Percentiles rank a stretch among this genome's conserved stretches.
Conservation (phyloP, 2,113 vertebrate genomes). For the Odocoileus hemionus region DNA sequence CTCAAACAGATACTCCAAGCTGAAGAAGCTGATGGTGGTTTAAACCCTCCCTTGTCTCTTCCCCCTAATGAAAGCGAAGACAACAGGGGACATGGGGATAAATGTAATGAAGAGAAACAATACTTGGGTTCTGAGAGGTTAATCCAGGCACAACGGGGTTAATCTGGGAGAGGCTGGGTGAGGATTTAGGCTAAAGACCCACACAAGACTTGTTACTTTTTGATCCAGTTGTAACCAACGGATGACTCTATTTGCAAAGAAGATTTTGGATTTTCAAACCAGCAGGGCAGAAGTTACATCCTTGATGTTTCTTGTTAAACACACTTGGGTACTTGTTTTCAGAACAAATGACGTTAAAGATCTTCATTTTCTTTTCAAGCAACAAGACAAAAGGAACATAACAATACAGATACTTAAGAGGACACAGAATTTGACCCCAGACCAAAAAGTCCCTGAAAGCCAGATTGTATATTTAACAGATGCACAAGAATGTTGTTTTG, state of each 20-base stretch:
- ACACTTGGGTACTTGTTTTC: constrained; percentile 71
- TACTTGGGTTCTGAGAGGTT: constrained; percentile 74
- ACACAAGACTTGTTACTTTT: constrained; percentile 80
- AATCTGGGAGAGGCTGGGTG: constrained; percentile 77
- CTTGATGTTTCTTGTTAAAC: constrained; percentile 75
- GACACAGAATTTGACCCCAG: constrained; percentile 58
- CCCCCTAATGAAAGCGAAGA: constrained; percentile 74
- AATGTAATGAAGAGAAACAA: constrained; percentile 83
- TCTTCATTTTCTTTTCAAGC: constrained; percentile 72
- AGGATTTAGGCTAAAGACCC: constrained; percentile 76
- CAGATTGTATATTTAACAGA: not conserved
- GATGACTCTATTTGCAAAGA: constrained; percentile 81
- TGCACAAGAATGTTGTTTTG: not conserved
- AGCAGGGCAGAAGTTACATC: constrained; percentile 75
- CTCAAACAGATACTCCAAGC: constrained; percentile 67
- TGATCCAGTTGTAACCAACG: constrained; percentile 77
- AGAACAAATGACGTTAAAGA: constrained; percentile 74
- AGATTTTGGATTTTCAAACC: constrained; percentile 79
- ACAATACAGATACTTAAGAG: constrained; percentile 70
- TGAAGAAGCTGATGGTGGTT: constrained; percentile 75
- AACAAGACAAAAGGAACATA: constrained; percentile 54
- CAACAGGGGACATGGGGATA: constrained; percentile 80
- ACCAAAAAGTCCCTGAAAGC: constrained; percentile 59
- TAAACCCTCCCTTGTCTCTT: constrained; percentile 77
- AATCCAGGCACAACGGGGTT: constrained; percentile 82